Percentiles rank a stretch among this genome's conserved stretches.
phyloP scores from a whole-genome alignment of 2,113 vertebrate species.

The Pristiophorus japonicus region DNA sequence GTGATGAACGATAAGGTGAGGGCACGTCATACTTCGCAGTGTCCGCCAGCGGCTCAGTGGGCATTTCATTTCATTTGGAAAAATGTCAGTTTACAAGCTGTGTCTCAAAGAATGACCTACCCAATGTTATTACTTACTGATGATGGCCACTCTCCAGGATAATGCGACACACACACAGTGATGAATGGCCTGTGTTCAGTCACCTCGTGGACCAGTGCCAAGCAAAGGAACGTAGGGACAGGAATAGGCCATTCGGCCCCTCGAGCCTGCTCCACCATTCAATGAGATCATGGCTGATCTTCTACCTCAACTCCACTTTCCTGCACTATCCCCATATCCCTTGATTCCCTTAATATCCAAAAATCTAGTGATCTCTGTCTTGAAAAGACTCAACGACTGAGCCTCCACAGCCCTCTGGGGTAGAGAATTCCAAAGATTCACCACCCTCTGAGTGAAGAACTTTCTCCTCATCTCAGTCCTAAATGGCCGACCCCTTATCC shows the following conservation, averaged over 20 bases:
- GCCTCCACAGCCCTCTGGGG: too few relatives aligned
- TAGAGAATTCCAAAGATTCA: too few relatives aligned
- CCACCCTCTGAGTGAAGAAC: too few relatives aligned
- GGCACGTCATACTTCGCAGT: background rate
- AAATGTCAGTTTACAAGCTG: background rate
- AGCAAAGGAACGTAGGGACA: background rate
- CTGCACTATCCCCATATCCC: too few relatives aligned
- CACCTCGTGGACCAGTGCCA: background rate
- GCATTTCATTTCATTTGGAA: background rate
- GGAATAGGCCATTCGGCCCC: background rate
- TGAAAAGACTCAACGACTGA: too few relatives aligned
- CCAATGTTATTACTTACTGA: background rate
- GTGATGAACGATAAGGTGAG: constrained; percentile 20
- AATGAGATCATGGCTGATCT: too few relatives aligned
- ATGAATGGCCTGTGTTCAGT: background rate
- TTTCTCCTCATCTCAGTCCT: too few relatives aligned
- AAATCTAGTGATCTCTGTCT: too few relatives aligned
- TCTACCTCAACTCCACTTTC: too few relatives aligned
- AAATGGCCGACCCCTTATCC: too few relatives aligned
- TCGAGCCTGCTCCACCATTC: background rate
- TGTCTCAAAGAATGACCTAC: background rate
- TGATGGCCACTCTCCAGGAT: background rate
- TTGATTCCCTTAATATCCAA: too few relatives aligned
- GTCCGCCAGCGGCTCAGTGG: background rate
- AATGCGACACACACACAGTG: background rate